Conservation (phyloP, 2,888 invertebrate genomes). For the Microctonus aethiopoides region DNA sequence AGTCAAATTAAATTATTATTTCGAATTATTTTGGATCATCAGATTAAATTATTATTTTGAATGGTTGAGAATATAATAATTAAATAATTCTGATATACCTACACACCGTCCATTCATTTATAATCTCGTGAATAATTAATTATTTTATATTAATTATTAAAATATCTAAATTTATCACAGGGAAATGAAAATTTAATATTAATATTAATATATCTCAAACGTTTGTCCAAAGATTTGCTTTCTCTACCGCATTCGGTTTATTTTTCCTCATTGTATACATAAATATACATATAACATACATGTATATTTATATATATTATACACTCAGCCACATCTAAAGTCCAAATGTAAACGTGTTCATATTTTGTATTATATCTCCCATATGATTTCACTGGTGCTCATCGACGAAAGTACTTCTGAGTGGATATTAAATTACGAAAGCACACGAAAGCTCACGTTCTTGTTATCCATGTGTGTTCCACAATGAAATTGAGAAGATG, state of each 20-base stretch:
- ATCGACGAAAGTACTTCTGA: background rate
- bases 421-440: slow-evolving; percentile 1
- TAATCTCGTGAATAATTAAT: background rate
- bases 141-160: background rate
- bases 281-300: background rate
- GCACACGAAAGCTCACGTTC: background rate
- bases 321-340: background rate
- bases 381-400: background rate
- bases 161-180: background rate
- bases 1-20: too few relatives aligned
- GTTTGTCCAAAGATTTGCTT: background rate
- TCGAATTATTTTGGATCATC: too few relatives aligned
- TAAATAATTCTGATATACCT: too few relatives aligned
- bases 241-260: background rate
- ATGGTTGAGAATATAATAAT: too few relatives aligned
- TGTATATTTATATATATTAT: background rate
- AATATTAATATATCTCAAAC: background rate
- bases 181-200: background rate
- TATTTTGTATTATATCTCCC: background rate
- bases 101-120: too few relatives aligned
- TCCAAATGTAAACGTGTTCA: background rate
- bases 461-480: background rate
- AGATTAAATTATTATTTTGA: too few relatives aligned
- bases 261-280: too few relatives aligned
- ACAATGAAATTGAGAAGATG: background rate